Percentiles rank a stretch among this genome's conserved stretches.
phyloP scores from a whole-genome alignment of 1,140 invertebrate species.

The Andrena cerasifolii region DNA sequence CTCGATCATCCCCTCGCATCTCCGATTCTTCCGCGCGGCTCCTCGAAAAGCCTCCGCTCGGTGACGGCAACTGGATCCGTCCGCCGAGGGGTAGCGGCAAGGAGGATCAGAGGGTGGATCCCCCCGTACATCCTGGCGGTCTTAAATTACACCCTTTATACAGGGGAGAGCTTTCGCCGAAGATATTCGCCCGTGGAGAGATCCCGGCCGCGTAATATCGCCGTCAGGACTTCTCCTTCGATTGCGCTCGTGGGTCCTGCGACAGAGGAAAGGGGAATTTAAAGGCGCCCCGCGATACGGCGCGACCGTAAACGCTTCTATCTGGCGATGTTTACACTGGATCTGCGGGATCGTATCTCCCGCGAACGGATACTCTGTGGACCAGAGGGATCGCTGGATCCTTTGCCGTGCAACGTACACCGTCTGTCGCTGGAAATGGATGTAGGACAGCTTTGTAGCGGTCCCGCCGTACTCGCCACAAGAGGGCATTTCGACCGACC shows the following conservation, averaged over 20 bases:
- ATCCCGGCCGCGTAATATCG: constrained; percentile 24
- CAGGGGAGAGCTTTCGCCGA: neutral
- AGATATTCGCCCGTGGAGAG: neutral
- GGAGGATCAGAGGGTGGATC: neutral
- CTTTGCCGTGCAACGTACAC: neutral
- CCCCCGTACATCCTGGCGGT: neutral
- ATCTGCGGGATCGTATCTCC: neutral
- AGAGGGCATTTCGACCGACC: too few species aligned
- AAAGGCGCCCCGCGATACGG: constrained; percentile 34
- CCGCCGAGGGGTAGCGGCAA: too few species aligned
- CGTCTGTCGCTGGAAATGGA: neutral
- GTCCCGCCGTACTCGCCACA: too few species aligned
- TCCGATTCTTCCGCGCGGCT: too few species aligned
- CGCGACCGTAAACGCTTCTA: constrained; percentile 50
- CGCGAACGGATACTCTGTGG: too few species aligned
- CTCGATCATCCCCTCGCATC: too few species aligned
- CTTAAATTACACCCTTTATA: constrained; percentile 26
- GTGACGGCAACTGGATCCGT: too few species aligned
- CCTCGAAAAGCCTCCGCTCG: too few species aligned
- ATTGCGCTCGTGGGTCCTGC: too few species aligned
- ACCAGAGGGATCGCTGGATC: neutral
- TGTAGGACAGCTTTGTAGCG: neutral
- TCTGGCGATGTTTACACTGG: constrained; percentile 39
- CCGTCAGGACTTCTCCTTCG: constrained; percentile 22
- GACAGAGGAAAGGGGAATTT: constrained; percentile 27